Evolutionary conservation across 2,888 invertebrate genomes (phyloP).

Genomic region (Nematopogon swammerdamellus): DNA sequence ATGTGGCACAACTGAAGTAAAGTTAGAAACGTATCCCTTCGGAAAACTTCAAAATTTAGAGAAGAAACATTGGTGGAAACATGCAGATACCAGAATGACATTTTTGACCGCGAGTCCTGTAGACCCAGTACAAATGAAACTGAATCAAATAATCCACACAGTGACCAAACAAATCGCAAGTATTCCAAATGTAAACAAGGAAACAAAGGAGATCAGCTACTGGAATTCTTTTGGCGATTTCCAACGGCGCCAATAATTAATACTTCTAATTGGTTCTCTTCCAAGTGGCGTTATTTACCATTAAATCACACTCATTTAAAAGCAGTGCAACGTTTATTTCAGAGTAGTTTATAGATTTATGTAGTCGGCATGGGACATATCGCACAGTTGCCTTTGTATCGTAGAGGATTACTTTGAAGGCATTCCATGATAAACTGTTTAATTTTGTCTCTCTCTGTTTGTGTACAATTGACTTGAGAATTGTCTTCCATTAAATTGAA

Average conservation of each 20-base stretch:
- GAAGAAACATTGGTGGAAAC: conserved; percentile 1
- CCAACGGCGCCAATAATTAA: conserved; percentile 1
- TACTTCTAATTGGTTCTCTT: not conserved
- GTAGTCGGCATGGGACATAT: too few species aligned
- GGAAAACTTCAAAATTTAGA: not conserved
- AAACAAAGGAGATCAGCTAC: conserved; percentile 1
- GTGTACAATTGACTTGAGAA: conserved; percentile 12
- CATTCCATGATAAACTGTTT: conserved; percentile 13
- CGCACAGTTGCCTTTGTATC: too few species aligned
- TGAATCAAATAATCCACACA: too few species aligned
- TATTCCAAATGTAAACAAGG: not conserved
- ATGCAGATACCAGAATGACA: not conserved
- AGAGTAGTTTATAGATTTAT: too few species aligned
- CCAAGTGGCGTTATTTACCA: not conserved
- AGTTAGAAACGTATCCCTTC: conserved; percentile 1
- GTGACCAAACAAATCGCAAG: not conserved
- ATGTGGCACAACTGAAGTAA: not conserved
- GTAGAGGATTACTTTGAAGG: conserved; percentile 14
- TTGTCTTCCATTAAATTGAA: conserved; percentile 8
- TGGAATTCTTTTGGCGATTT: not conserved
- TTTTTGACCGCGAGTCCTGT: not conserved
- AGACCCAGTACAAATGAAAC: not conserved
- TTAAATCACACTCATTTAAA: conserved; percentile 1
- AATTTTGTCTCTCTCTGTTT: conserved; percentile 10
- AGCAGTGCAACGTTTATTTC: too few species aligned